Base-by-base conservation (phyloP, 2,888 invertebrate species). In the Heliconius hortense region DNA sequence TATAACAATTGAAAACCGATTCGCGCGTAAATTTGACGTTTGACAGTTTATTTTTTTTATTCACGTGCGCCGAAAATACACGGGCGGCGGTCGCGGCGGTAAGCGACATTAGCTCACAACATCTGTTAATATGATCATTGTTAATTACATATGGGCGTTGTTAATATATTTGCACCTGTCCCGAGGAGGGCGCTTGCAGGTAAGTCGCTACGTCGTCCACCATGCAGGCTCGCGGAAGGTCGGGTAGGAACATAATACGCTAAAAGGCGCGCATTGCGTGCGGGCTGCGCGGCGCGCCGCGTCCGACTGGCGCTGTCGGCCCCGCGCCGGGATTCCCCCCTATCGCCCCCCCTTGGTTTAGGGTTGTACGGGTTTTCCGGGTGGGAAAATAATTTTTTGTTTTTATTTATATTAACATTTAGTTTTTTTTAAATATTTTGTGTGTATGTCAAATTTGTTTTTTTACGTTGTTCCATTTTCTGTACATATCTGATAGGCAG, bases 121-220 rank as follows among this genome's bases (percentile, higher is more conserved):
- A 94, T 92, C 93, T 94, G 94, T 94, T 94, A 94, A 94, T 94
- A 93, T 93, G 91, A 93, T 92, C 91, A 92, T 93, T 93, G 94
- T 94, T 93, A 94, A 94, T 94, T 94, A 94, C 94, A 94, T 94
- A 93, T 94, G 91, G 92, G 92, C 91, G 91, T 92, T 92, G 91
- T 92, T 92, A 92, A 92, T 92, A 91, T 85, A 90, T 90, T 91
- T 90, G 95, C 96, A 97, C 97, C 97, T 98, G 97, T 96, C 97
- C 97, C 95, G 97, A 97, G 95, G 97, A 97, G 95, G 97, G 97
- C 95, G 97, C 97, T 96, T 97, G 97, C 90, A 97, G 96, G 95
- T 97, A 98, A 93, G 97, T 97, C 94, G 97, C 97, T 94, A 97
- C 97, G 97, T 97, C 97, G 96, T 97, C 97, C 96, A 97, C 97